Percentiles rank a stretch among this genome's conserved stretches.
These are phyloP conservation scores for Smithornis capensis DNA, from an alignment of 2,113 vertebrate species.

Conservation along the genomic window DNA sequence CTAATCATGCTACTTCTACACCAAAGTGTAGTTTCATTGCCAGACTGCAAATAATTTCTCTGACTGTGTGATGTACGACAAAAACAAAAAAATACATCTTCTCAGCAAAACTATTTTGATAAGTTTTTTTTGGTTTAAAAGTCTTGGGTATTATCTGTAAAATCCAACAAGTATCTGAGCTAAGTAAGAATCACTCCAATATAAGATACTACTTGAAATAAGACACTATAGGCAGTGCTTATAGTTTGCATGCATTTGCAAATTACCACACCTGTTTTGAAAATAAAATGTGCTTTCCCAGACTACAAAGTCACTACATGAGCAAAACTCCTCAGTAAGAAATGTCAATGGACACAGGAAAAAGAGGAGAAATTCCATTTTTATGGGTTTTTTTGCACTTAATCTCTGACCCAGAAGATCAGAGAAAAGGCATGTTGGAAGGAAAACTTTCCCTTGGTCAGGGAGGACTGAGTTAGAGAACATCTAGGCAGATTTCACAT, in stretches of 20 bases:
- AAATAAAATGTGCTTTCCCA: not conserved
- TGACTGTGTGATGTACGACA: not conserved
- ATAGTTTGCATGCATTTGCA: not conserved
- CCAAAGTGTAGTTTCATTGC: not conserved
- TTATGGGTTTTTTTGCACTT: not conserved
- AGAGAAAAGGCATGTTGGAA: not conserved
- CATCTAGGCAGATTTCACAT: not conserved
- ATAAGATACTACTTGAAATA: not conserved
- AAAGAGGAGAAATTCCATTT: not conserved
- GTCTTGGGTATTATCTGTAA: not conserved
- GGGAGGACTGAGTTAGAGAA: not conserved
- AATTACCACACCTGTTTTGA: not conserved
- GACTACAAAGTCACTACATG: not conserved
- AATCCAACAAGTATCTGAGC: not conserved
- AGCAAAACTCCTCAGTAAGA: not conserved
- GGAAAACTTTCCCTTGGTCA: not conserved
- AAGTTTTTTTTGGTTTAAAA: not conserved
- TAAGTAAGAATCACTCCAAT: not conserved
- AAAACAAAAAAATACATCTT: not conserved
- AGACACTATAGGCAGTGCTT: not conserved
- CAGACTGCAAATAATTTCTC: not conserved
- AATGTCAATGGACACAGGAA: not conserved
- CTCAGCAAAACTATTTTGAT: not conserved
- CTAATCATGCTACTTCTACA: not conserved
- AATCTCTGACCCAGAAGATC: not conserved